Percentiles rank a stretch among this genome's conserved stretches.
phyloP scores from a whole-genome alignment of 2,113 vertebrate species.

The Sterrhoptilus dennistouni region DNA sequence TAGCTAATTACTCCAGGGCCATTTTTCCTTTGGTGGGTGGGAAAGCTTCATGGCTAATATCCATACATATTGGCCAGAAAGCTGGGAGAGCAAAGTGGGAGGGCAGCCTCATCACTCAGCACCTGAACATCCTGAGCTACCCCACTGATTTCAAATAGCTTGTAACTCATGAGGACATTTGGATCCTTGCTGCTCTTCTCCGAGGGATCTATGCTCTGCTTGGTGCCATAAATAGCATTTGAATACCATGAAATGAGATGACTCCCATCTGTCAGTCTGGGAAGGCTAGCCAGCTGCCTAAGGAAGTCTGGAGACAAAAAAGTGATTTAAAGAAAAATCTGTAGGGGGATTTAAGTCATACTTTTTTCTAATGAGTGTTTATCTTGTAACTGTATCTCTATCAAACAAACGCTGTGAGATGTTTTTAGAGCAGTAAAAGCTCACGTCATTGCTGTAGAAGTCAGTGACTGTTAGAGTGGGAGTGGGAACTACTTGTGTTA shows the following conservation, averaged over 20 bases:
- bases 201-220: not conserved
- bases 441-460: not conserved
- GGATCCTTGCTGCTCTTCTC: accelerated
- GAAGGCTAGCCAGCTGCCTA: not conserved
- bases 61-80: not conserved
- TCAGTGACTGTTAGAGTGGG: not conserved
- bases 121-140: not conserved
- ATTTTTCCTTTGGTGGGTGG: not conserved
- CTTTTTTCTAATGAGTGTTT: constrained; percentile 6
- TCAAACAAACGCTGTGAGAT: not conserved
- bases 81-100: not conserved
- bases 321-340: not conserved
- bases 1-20: constrained; percentile 25
- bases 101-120: not conserved
- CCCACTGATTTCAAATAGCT: not conserved
- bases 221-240: not conserved
- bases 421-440: not conserved
- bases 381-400: constrained; percentile 4
- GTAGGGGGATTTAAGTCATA: not conserved
- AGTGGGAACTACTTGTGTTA: not conserved
- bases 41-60: not conserved
- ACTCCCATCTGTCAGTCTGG: constrained; percentile 21
- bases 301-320: not conserved
- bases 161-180: not conserved
- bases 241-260: not conserved